Conservation (phyloP, 2,113 vertebrate genomes). For the Mustelus asterias region DNA sequence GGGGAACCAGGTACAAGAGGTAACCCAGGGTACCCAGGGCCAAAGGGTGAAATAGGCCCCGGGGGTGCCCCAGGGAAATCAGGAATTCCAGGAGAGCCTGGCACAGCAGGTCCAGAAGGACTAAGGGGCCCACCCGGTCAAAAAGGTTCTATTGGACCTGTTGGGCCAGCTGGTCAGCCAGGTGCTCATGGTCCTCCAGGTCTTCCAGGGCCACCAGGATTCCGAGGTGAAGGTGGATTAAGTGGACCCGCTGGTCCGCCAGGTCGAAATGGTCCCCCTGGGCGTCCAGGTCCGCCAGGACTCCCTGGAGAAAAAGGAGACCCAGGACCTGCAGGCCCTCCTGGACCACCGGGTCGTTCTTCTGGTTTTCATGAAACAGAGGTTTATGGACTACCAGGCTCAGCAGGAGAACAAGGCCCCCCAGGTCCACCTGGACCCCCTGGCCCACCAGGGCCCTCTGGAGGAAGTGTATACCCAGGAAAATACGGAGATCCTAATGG, state of each 20-base stretch:
- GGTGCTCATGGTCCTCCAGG: conserved; percentile 24
- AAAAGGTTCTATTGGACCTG: neutral
- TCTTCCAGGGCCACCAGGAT: conserved; percentile 20
- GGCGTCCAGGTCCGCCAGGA: neutral
- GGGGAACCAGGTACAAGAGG: neutral
- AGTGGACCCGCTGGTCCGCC: neutral
- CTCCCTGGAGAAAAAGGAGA: conserved; percentile 24
- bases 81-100: conserved; percentile 24
- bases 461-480: neutral
- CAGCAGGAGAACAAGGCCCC: neutral
- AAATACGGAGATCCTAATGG: neutral
- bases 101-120: neutral
- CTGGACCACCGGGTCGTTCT: conserved; percentile 4
- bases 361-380: neutral
- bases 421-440: conserved; percentile 28
- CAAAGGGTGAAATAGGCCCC: conserved; percentile 15
- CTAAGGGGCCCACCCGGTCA: neutral
- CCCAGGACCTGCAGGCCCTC: conserved; percentile 7
- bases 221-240: neutral
- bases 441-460: conserved; percentile 33
- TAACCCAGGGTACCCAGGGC: conserved; percentile 13
- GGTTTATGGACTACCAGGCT: neutral
- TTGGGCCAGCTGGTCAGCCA: conserved; percentile 10
- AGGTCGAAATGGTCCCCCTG: neutral
- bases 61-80: conserved; percentile 30